Percentiles rank a stretch among this genome's conserved stretches.
Conservation (phyloP, 2,888 invertebrate species). For the Lagria hirta region DNA sequence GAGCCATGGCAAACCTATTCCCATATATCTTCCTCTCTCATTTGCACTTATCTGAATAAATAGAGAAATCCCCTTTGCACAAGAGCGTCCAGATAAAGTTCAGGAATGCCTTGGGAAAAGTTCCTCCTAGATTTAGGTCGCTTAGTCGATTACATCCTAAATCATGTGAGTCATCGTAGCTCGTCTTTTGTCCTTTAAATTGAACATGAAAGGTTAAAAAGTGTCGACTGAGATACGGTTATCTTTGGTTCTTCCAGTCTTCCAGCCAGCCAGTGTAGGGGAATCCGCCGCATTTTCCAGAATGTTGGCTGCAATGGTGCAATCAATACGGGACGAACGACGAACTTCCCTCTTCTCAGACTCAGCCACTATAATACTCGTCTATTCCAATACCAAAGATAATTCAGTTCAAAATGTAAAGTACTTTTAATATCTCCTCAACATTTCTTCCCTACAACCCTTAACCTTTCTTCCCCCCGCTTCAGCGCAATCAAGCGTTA, state of each 20-base stretch:
- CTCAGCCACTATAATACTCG: too few species aligned
- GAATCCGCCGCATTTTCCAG: constrained; percentile 38
- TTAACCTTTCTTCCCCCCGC: too few species aligned
- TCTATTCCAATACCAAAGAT: constrained; percentile 35
- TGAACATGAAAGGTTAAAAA: constrained; percentile 32
- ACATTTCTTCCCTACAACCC: too few species aligned
- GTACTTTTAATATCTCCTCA: too few species aligned
- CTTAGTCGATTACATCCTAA: constrained; percentile 17
- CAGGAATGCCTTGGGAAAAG: constrained; percentile 7
- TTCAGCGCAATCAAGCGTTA: too few species aligned
- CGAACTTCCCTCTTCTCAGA: too few species aligned
- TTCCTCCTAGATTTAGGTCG: constrained; percentile 6
- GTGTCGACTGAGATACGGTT: constrained; percentile 31
- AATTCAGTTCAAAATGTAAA: constrained; percentile 34
- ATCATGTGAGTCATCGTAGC: constrained; percentile 20
- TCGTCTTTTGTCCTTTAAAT: constrained; percentile 27
- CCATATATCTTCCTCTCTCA: too few species aligned
- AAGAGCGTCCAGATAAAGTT: too few species aligned
- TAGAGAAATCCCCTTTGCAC: too few species aligned
- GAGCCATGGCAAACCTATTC: too few species aligned
- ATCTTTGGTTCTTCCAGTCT: constrained; percentile 35
- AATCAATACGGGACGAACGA: constrained; percentile 34
- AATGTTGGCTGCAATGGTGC: constrained; percentile 37
- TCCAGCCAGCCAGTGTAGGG: too few species aligned
- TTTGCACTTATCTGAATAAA: too few species aligned